phyloP scores from a whole-genome alignment of 2,888 invertebrate species.

The Xanthia togata region DNA sequence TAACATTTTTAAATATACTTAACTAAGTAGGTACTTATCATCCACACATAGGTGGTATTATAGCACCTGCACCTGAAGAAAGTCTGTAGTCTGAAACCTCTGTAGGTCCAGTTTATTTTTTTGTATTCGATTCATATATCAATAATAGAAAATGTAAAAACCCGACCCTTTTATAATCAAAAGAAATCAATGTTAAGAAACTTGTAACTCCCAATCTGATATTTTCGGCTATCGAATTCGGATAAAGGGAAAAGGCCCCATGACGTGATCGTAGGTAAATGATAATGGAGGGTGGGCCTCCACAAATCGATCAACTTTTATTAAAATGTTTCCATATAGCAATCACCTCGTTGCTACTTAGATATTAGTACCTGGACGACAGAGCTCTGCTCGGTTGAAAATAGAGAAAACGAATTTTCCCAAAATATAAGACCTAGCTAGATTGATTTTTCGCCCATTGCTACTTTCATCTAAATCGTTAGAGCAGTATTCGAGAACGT shows the following conservation, averaged over 20 bases:
- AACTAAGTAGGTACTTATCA: not conserved
- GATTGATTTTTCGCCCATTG: too few relatives aligned
- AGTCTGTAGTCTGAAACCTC: not conserved
- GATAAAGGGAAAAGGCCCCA: conserved; percentile 19
- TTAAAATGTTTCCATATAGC: conserved; percentile 49
- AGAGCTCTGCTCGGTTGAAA: too few relatives aligned
- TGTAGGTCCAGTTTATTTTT: not conserved
- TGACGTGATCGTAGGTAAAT: conserved; percentile 43
- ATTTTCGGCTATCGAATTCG: conserved; percentile 19
- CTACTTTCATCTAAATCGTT: too few relatives aligned
- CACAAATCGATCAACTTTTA: conserved; percentile 67
- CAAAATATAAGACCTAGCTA: too few relatives aligned
- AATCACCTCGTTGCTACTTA: conserved; percentile 8
- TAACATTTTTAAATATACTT: not conserved
- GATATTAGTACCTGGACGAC: not conserved
- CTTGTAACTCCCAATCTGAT: conserved; percentile 14
- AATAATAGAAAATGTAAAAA: conserved; percentile 26
- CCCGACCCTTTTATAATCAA: conserved; percentile 11
- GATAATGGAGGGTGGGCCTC: conserved; percentile 47
- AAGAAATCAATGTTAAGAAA: conserved; percentile 18
- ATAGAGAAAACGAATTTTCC: too few relatives aligned
- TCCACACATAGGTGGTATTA: too few relatives aligned
- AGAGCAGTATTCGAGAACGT: too few relatives aligned
- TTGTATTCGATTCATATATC: conserved; percentile 20
- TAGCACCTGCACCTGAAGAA: not conserved